Conservation (phyloP, 2,888 invertebrate species). For the Sminthurides aquaticus region DNA sequence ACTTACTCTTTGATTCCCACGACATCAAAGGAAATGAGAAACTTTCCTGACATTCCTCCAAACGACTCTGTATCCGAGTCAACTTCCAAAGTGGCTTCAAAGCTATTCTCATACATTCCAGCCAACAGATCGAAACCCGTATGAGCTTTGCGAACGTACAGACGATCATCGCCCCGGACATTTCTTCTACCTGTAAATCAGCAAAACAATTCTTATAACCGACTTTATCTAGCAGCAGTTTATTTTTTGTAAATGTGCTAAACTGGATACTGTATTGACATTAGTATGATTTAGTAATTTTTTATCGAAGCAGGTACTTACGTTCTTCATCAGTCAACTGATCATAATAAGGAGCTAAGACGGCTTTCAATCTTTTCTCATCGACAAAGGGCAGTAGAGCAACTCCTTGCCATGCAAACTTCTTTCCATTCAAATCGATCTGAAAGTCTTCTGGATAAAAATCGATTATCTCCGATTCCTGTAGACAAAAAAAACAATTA, state of each 20-base stretch:
- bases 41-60: constrained; percentile 79
- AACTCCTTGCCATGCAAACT: constrained; percentile 99
- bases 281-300: constrained; percentile 9
- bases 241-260: too few relatives aligned
- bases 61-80: constrained; percentile 60
- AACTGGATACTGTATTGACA: not conserved
- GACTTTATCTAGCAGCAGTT: too few relatives aligned
- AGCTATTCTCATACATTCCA: constrained; percentile 59
- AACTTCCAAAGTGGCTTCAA: constrained; percentile 47
- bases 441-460: constrained; percentile 97
- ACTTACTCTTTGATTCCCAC: constrained; percentile 61
- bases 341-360: constrained; percentile 71
- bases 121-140: constrained; percentile 61
- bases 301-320: constrained; percentile 46
- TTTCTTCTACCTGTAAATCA: constrained; percentile 62
- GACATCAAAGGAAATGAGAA: constrained; percentile 65
- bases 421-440: constrained; percentile 97
- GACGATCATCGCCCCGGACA: constrained; percentile 75
- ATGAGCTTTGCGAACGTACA: constrained; percentile 73
- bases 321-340: constrained; percentile 76
- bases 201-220: constrained; percentile 13
- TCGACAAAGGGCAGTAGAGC: constrained; percentile 97
- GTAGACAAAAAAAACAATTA: constrained; percentile 33
- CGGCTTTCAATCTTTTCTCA: constrained; percentile 75
- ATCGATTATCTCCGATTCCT: constrained; percentile 91